Evolutionary conservation across 2,113 vertebrate genomes (phyloP), one percentile per base, ranked within the genome.

Genomic region (Oxyruncus cristatus): DNA sequence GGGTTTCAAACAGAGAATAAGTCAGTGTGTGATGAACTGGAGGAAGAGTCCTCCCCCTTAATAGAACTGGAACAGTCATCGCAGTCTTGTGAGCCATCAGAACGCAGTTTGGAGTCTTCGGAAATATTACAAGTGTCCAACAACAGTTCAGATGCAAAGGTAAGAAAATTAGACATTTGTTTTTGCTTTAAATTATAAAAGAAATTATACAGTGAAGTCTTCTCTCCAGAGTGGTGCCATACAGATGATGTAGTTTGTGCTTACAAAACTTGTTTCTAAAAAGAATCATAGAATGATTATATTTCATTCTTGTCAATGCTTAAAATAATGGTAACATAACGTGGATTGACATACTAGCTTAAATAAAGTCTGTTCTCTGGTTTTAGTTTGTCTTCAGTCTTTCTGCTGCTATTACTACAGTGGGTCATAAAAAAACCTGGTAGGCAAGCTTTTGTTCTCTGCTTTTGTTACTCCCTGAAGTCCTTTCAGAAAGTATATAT

Each of bases 31-130:
- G 67, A 35, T 0, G 30, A 92, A 16, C 47, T 71, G 0, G 93
- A 93, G 12, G 86, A 96, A 16, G 97, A 96, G 28, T 96, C 96
- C 3, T 97, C 94, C 7, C 76, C 90, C 2, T 96, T 97, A 26
- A 95, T 47, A 84, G 98, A 97, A 42, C 44, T 58, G 11, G 49
- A 33, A 9, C 32, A 18, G 28, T 79, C 80, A 35, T 91, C 85
- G 32, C 85, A 44, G 59, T 93, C 97, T 82, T 94, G 30, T 24
- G 65, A 88, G 14, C 30, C 52, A 6, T 93, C 94, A 18, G 93
- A 89, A 28, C 53, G 53, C 46, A 95, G n/a, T 56, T 55, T 79
- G 47, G 88, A 78, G 41, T 19, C 79, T 37, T 95, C 97, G 49
- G 61, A 75, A 70, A 79, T 85, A 50, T 89, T 55, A 0, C 94